Conservation (phyloP, 2,888 invertebrate species). For the Apamea crenata region DNA sequence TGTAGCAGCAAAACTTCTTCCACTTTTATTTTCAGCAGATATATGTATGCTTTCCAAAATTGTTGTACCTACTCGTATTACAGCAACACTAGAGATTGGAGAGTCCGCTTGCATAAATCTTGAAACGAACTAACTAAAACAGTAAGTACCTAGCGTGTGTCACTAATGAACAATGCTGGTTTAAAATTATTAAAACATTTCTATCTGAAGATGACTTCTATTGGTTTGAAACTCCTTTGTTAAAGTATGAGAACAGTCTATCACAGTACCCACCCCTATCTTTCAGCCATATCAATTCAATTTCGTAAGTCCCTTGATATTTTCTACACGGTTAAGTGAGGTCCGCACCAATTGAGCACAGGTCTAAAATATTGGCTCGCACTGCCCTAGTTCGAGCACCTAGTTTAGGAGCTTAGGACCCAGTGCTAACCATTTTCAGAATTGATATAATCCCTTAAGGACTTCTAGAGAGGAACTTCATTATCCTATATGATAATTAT, state of each 20-base stretch:
- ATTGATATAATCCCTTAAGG: conserved; percentile 47
- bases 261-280: background rate
- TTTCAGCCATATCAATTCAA: conserved; percentile 35
- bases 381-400: conserved; percentile 63
- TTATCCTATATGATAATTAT: too few species aligned
- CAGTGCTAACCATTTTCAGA: conserved; percentile 14
- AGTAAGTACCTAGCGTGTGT: background rate
- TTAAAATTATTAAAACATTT: background rate
- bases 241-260: background rate
- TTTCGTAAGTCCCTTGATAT: conserved; percentile 35
- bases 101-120: background rate
- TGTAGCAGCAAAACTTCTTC: background rate
- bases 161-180: background rate
- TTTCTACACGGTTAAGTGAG: conserved; percentile 35
- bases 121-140: too few species aligned
- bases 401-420: conserved; percentile 27
- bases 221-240: background rate
- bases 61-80: too few species aligned
- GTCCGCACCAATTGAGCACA: conserved; percentile 58
- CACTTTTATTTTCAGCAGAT: background rate
- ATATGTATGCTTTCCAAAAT: background rate
- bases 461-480: conserved; percentile 3
- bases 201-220: background rate
- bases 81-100: background rate
- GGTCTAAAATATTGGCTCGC: conserved; percentile 64